Conservation (phyloP, 2,888 invertebrate genomes). For the Tridacna gigas region DNA sequence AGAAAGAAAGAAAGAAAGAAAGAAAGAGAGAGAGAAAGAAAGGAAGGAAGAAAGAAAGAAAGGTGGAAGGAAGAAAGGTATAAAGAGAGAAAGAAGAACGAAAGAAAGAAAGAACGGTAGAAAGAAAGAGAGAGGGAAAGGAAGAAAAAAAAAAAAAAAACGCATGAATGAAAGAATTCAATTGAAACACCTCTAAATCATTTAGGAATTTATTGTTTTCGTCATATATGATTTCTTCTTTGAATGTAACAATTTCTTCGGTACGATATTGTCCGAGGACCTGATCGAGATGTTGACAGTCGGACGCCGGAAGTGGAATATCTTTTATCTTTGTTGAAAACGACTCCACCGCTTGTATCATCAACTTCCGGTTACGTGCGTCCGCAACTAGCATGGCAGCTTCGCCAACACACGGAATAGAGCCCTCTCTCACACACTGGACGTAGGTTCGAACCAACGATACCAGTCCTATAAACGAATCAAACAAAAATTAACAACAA, state of each 20-base stretch:
- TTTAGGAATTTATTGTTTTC: not conserved
- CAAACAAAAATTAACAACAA: too few species aligned
- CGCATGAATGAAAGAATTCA: too few species aligned
- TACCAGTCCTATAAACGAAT: not conserved
- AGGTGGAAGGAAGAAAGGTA: too few species aligned
- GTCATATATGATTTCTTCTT: constrained; percentile 14
- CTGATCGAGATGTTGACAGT: not conserved
- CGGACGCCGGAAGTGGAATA: not conserved
- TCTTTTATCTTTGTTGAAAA: not conserved
- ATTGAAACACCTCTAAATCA: not conserved
- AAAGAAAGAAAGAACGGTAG: too few species aligned
- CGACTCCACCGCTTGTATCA: not conserved
- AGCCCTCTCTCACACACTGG: constrained; percentile 9
- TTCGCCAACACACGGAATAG: constrained; percentile 15
- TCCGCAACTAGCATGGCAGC: constrained; percentile 8
- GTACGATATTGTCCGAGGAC: not conserved
- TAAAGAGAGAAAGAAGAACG: too few species aligned
- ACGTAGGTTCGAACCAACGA: constrained; percentile 13
- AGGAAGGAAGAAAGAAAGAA: too few species aligned
- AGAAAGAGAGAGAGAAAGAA: too few species aligned
- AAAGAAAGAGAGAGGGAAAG: too few species aligned
- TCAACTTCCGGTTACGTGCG: constrained; percentile 13
- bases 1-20: too few species aligned
- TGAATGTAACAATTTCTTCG: not conserved
- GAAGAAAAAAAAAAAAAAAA: too few species aligned